Evolutionary conservation across 2,113 vertebrate genomes (phyloP), one percentile per base, ranked within the genome.

Genomic region (Brachionichthys hirsutus): DNA sequence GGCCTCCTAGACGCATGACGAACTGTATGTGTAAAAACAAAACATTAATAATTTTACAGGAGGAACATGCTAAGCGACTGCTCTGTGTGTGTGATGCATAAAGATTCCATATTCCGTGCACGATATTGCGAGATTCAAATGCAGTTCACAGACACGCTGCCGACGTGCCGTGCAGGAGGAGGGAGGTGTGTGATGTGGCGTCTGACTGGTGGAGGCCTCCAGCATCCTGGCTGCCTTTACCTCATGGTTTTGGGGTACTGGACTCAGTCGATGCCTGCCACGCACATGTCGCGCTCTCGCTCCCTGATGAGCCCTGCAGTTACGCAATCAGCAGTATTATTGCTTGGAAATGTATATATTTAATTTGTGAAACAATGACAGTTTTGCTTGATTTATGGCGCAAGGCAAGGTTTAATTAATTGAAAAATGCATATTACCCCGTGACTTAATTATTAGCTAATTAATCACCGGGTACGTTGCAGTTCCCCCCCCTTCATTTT

Each of bases 391-490:
- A 89, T 89, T 89, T 87, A 88, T 88, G 73, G 84, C 57, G 85
- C 89, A 77, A 82, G 78, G 78, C 86, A 72, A 83, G 83, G 78
- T 82, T 89, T 90, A 91, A 90, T 89, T 89, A 91, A 90, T 84
- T 89, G 84, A 88, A 89, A 86, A 87, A 87, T 87, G 87, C 82
- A 84, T 81, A 83, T 89, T 89, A 87, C 80, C 84, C 78, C 17
- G 75, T 88, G 84, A 87, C 87, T 89, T 90, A 89, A 89, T 91
- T 90, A 87, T 88, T 88, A 90, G 76, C 77, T 88, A 88, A 90
- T 90, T 88, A 89, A 89, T 88, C 81, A 85, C 70, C 0, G 65
- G 60, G 70, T 85, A 75, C 83, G 87, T 86, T 80, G 87, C 75
- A 15, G 10, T 62, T 53, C 49, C 62, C 66, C 65, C 71, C 75